These are phyloP conservation scores for Tapera naevia DNA, from an alignment of 2,797 vertebrate species.

Conservation along the genomic window DNA sequence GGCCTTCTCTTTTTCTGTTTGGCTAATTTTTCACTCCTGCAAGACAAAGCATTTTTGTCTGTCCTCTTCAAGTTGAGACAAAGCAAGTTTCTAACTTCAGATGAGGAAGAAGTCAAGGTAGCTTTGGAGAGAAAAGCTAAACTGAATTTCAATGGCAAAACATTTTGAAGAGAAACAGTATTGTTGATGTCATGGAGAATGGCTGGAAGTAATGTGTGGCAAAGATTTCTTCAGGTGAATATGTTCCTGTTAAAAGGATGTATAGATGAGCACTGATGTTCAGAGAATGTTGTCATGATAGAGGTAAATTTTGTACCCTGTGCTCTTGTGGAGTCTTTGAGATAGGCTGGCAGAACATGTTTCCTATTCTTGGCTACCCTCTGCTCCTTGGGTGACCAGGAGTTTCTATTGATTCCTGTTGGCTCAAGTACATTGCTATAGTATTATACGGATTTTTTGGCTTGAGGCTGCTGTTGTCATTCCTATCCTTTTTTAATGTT, in stretches of 20 bases:
- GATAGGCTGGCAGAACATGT: not conserved
- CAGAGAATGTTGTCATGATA: fast-evolving
- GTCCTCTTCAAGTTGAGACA: not conserved
- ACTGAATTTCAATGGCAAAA: not conserved
- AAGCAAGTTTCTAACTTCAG: not conserved
- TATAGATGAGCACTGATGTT: not conserved
- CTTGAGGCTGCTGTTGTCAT: not conserved
- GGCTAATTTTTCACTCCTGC: not conserved
- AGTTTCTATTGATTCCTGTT: not conserved
- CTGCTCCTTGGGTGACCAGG: not conserved
- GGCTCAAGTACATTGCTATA: not conserved
- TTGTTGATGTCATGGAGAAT: fast-evolving
- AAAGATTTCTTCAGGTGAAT: not conserved
- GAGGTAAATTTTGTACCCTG: not conserved
- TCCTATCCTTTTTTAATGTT: not conserved
- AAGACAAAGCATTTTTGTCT: not conserved
- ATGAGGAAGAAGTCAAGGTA: not conserved
- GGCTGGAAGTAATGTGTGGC: fast-evolving
- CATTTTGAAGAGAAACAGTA: not conserved
- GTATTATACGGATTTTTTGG: not conserved
- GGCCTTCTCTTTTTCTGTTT: not conserved
- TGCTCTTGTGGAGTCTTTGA: not conserved
- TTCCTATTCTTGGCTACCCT: not conserved
- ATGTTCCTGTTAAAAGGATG: fast-evolving
- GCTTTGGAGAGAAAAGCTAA: not conserved